Evolutionary conservation across 2,888 invertebrate genomes (phyloP).

Genomic region (Ophion slaviceki): DNA sequence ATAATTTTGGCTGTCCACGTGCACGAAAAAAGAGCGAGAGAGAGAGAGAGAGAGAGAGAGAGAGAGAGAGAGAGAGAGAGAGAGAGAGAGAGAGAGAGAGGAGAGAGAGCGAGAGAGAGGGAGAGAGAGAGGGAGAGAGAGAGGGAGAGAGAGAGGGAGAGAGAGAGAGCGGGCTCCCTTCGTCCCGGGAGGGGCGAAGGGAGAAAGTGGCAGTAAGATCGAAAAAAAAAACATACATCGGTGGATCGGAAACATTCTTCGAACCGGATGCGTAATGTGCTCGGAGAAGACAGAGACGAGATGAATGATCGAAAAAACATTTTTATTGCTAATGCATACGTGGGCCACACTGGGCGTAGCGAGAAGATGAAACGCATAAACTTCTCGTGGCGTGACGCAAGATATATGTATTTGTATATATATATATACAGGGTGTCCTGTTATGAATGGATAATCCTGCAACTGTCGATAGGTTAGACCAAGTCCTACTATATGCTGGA

Average conservation of each 20-base stretch:
- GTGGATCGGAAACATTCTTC: constrained; percentile 51
- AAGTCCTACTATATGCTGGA: too few species aligned
- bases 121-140: constrained; percentile 20
- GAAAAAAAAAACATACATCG: constrained; percentile 16
- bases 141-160: constrained; percentile 10
- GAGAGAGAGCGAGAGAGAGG: too few species aligned
- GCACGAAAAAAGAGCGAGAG: constrained; percentile 21
- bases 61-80: constrained; percentile 20
- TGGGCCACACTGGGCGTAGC: constrained; percentile 66
- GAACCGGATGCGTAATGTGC: constrained; percentile 42
- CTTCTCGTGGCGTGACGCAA: constrained; percentile 63
- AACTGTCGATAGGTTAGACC: too few species aligned
- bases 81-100: constrained; percentile 15
- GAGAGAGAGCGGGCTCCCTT: neutral
- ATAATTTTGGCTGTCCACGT: constrained; percentile 69
- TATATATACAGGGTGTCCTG: neutral
- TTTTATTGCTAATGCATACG: constrained; percentile 77
- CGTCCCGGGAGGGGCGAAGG: neutral
- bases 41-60: constrained; percentile 11
- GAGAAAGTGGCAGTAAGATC: constrained; percentile 21
- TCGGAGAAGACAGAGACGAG: constrained; percentile 41
- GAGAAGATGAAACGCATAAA: constrained; percentile 62
- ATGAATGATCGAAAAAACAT: constrained; percentile 63
- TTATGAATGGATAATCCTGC: too few species aligned
- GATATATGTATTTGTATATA: constrained; percentile 25